Base-by-base conservation (phyloP, 2,113 vertebrate genomes). In the Labrus mixtus region DNA sequence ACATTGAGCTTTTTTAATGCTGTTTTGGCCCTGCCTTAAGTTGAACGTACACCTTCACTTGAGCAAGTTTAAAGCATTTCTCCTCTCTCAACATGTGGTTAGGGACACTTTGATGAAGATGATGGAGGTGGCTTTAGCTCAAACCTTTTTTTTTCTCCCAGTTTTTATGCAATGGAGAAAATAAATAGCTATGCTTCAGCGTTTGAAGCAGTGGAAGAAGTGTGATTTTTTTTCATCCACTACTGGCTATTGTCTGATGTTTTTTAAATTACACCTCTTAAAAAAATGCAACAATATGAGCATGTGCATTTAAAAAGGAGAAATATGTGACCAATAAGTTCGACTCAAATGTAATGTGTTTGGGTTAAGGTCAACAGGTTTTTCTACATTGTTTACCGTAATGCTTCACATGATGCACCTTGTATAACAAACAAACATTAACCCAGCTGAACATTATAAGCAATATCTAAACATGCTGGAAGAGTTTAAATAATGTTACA, bases 1-100 rank as follows among this genome's bases (percentile, higher is more conserved):
- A 95, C 93, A 93, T 92, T 93, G 91, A 88, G 92, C 79, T 92
- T 91, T 92, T 92, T 93, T 93, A 93, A 94, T 92, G 90, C 83
- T 94, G 89, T 92, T 93, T 93, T 91, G 85, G 79, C 77, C 76
- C 72, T 79, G 79, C 90, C 86, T 85, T 90, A 90, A 92, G 90
- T 92, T 93, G 92, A 92, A 90, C 73, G 85, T 88, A 88, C 80
- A 89, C 88, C 89, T 87, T 87, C 79, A 82, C 86, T 92, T 82
- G 78, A 89, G 78, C 79, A 91, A 90, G 91, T 91, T 91, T 81
- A 90, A 89, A 86, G 79, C 80, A 92, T 92, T 90, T 92, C 82
- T 91, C 76, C 84, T 55, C 72, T 85, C 78, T 87, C 89, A 89
- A 90, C 90, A 91, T 87, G 87, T 88, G 89, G 90, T 92, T 86